These are phyloP conservation scores for Zhuqinia jingwanae DNA, from an alignment of 2,888 invertebrate species.

Conservation along the genomic window DNA sequence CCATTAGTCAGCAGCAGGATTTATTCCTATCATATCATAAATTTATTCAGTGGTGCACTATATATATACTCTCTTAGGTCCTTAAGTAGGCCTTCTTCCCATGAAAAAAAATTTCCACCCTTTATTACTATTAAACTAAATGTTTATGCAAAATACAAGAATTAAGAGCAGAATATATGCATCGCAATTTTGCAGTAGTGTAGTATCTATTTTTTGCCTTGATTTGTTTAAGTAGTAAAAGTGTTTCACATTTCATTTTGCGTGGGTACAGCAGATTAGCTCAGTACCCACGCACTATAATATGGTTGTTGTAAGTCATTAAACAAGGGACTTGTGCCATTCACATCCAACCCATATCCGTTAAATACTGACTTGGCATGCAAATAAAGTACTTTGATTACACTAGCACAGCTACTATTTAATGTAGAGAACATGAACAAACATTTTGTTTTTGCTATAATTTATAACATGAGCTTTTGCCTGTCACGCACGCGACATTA, in stretches of 20 bases:
- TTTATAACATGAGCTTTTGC: neutral
- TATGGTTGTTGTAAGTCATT: too few species aligned
- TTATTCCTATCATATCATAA: too few species aligned
- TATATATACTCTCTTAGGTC: neutral
- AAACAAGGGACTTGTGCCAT: too few species aligned
- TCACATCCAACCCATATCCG: too few species aligned
- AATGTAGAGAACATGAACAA: too few species aligned
- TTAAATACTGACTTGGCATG: too few species aligned
- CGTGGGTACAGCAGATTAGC: neutral
- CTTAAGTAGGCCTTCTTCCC: neutral
- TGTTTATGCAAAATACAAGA: neutral
- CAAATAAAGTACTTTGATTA: too few species aligned
- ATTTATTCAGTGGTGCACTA: neutral
- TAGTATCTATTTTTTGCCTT: conserved; percentile 21
- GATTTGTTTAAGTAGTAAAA: conserved; percentile 14
- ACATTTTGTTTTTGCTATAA: too few species aligned
- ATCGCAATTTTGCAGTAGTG: too few species aligned
- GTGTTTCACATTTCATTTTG: conserved; percentile 21
- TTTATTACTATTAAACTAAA: conserved; percentile 5
- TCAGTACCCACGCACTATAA: too few species aligned
- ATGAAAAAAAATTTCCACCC: neutral
- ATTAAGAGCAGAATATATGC: neutral
- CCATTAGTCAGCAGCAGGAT: conserved; percentile 26
- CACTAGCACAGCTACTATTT: too few species aligned
- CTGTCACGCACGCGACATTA: conserved; percentile 26